Base-by-base conservation (phyloP, 2,113 vertebrate genomes). In the Poeciliopsis occidentalis region DNA sequence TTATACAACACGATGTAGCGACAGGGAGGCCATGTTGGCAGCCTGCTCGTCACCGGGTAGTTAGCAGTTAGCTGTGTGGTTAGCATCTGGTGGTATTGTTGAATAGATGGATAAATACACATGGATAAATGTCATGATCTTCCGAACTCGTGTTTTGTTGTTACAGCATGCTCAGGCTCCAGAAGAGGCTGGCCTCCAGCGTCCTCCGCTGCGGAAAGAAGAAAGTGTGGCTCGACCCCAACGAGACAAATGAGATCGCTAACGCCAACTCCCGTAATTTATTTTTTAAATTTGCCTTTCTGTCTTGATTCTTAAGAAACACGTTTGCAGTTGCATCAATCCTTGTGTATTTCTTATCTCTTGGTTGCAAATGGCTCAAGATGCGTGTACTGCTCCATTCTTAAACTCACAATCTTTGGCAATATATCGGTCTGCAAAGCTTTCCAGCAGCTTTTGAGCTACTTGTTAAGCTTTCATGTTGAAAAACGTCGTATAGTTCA, bases 161-260 rank as follows among this genome's bases (percentile, higher is more conserved):
- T n/a, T n/a, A n/a, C 61, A 97, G 97, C 93, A 98, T 98, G 97
- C 96, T 99, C 91, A 95, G 97, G 96, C 97, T 99, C 71, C 98
- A 99, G 92, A 98, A 98, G 96, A 95, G 97, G 93, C 90, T 99
- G 85, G 97, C 98, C 79, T 97, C 97, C 89, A 99, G 98, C 88
- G 97, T 99, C 12, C 92, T 99, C 82, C 96, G 97, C 94, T 99
- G 98, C 66, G 97, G 98, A 60, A 99, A 98, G 84, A 99, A 99
- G 93, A 99, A 99, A 83, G 97, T 99, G 78, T 99, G 98, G 97
- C 84, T 99, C 87, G 98, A 99, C 74, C 98, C 98, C 65, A 99
- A 99, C 8, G 97, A 99, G 85, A 99, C 98, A 80, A 98, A 99
- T 7, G 98, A 99, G 93, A 99, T 99, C 60, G 97, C 97, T 83